Evolutionary conservation across 2,888 invertebrate genomes (phyloP).

Genomic region (Himalopsyche japonica): DNA sequence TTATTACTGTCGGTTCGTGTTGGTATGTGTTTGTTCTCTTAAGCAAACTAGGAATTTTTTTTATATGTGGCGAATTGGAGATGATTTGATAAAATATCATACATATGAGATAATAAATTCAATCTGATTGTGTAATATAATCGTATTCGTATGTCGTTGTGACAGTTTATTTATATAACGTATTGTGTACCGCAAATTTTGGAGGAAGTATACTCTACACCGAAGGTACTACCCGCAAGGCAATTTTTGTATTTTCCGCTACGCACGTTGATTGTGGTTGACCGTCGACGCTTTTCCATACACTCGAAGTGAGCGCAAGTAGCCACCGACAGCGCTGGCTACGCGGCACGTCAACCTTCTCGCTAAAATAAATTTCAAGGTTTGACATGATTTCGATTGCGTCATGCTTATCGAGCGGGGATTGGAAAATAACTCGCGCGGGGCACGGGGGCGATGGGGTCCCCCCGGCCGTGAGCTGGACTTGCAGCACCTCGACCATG

Average conservation of each 20-base stretch:
- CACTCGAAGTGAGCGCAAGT: background rate
- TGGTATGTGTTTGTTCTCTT: no score
- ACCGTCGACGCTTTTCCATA: background rate
- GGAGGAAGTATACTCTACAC: background rate
- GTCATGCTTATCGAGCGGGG: conserved; percentile 22
- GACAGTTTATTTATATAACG: no score
- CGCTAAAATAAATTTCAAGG: conserved; percentile 40
- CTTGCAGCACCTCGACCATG: background rate
- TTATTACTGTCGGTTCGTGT: no score
- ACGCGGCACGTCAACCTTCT: conserved; percentile 36
- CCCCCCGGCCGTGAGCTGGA: background rate
- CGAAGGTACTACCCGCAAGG: background rate
- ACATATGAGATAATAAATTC: no score
- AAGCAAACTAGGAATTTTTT: no score
- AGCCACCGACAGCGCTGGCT: background rate
- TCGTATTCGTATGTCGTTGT: no score
- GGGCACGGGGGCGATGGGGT: background rate
- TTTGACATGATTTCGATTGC: conserved; percentile 37
- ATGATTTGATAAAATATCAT: no score
- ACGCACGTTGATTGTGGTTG: background rate
- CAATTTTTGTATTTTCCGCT: background rate
- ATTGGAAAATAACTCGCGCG: background rate
- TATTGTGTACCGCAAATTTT: background rate
- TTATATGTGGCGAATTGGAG: no score
- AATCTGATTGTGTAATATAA: no score